Base-by-base conservation (phyloP, 2,888 invertebrate species). In the Aphrophora alni region DNA sequence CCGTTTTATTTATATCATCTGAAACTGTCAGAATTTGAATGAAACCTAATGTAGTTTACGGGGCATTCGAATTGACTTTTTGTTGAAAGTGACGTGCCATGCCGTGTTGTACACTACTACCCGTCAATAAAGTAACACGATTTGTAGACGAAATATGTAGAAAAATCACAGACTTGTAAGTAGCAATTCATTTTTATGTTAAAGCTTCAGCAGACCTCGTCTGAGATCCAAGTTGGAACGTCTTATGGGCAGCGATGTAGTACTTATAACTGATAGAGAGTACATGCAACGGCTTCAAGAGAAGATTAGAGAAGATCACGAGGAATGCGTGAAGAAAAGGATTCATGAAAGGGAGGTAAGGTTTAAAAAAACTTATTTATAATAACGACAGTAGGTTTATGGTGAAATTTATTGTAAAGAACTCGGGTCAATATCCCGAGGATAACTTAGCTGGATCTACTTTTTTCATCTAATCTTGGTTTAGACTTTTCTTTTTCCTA, bases 211-310 rank as follows among this genome's bases (percentile, higher is more conserved):
- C 86, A 91, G 92, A 87, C 92, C 92, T 68, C 90, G 91, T 86
- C 92, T 93, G 81, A 90, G 92, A 80, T 90, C 92, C 73, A 90
- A 92, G 26, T 88, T 94, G 86, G 93, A 94, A 88, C 91, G 91
- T 88, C 90, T 93, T 82, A 93, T 93, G 93, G 93, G 93, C 77
- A 91, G 91, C 28, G 93, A 92, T 87, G 88, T 93, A 85, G 92
- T 93, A 78, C 90, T 90, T 84, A 89, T 94, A 81, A 93, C 93
- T 0, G 93, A 93, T 88, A 90, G 93, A 85, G 89, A 89, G 82
- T 94, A 92, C 88, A 93, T 94, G 93, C 91, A 90, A 82, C 90
- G 90, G 28, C 89, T 94, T 77, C 92, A 93, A 86, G 90, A 92
- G 68, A 88, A 92, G 73, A 92, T 94, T 83, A 89, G 92, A 44